Evolutionary conservation across 2,888 invertebrate genomes (phyloP), one percentile per base, ranked within the genome.

Genomic region (Lasioglossum figueresi): DNA sequence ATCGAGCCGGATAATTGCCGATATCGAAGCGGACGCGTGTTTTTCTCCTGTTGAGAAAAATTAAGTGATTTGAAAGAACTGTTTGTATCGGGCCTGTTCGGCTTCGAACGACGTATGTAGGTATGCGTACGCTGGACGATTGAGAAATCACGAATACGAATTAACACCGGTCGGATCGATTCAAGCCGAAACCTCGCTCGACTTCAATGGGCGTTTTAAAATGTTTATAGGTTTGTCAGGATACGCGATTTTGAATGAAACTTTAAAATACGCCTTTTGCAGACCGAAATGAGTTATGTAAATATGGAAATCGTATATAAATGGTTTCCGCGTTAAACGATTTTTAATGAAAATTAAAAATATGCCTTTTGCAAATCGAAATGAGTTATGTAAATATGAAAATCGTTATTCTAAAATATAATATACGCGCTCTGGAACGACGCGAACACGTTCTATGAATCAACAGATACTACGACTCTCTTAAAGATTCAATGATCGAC

Each of bases 401-500:
- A 43, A 43, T 14, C 43, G 14, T 8, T 23, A 52, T 52, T 52
- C 48, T 5, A 16, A 45, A 45, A 45, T 45, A 27, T 27, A 56
- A 59, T 14, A 3, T 27, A 14, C 12, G 1, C 6, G 43, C 16
- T 27, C 5, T 43, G 8, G 27, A 14, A 71, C 4, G 27, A 16
- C 45, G 72, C 10, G 45, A 45, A 72, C 31, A 45, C 31, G 10
- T 45, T 14, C 27, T 14, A 43, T 43, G 43, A 43, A 27, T 43
- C n/a, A 14, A n/a, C 14, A 23, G 31, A 23, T 37, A 40, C 12
- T 37, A 40, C 12, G 23, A 37, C 12, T 12, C 40, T 37, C 86
- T 52, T 40, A 68, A 79, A 59, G 80, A 86, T 87, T 86, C 86
- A 76, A 83, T 70, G 66, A 73, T 63, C 76, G 73, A 68, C 63